Evolutionary conservation across 2,888 invertebrate species (phyloP).

Genomic region (Barypeithes pellucidus): DNA sequence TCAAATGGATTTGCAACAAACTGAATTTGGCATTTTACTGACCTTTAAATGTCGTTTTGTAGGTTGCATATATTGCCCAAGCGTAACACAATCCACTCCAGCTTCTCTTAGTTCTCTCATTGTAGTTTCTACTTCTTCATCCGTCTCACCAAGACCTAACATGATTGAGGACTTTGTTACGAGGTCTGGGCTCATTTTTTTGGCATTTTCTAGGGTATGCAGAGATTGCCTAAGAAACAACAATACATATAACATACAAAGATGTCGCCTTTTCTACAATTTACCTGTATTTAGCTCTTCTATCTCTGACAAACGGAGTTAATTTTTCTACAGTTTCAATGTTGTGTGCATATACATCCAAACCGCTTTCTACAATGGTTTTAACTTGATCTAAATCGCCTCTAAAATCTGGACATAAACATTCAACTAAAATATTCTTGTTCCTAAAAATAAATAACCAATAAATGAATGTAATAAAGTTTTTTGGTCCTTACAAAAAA

Average conservation of each 20-base stretch:
- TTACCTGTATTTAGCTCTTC: conserved; percentile 88
- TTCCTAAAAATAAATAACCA: conserved; percentile 73
- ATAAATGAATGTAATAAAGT: neutral
- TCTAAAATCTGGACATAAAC: conserved; percentile 96
- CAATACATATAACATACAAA: too few relatives aligned
- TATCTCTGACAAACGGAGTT: conserved; percentile 94
- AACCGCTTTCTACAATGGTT: conserved; percentile 84
- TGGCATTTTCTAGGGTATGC: conserved; percentile 86
- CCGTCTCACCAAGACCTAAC: conserved; percentile 95
- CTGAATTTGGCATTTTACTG: neutral
- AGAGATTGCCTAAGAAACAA: conserved; percentile 82
- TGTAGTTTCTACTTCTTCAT: conserved; percentile 89
- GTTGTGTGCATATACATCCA: conserved; percentile 99
- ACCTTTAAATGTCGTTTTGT: conserved; percentile 96
- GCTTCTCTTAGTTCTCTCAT: conserved; percentile 86
- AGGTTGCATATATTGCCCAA: conserved; percentile 99
- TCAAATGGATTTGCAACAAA: neutral
- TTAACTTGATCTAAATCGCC: conserved; percentile 84
- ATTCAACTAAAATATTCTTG: conserved; percentile 92
- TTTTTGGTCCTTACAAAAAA: neutral
- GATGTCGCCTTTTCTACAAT: neutral
- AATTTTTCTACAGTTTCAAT: conserved; percentile 96
- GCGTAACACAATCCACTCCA: conserved; percentile 95
- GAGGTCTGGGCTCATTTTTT: conserved; percentile 84
- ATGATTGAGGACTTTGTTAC: conserved; percentile 99